Conservation (phyloP, 2,113 vertebrate genomes). For the Phasianus colchicus region DNA sequence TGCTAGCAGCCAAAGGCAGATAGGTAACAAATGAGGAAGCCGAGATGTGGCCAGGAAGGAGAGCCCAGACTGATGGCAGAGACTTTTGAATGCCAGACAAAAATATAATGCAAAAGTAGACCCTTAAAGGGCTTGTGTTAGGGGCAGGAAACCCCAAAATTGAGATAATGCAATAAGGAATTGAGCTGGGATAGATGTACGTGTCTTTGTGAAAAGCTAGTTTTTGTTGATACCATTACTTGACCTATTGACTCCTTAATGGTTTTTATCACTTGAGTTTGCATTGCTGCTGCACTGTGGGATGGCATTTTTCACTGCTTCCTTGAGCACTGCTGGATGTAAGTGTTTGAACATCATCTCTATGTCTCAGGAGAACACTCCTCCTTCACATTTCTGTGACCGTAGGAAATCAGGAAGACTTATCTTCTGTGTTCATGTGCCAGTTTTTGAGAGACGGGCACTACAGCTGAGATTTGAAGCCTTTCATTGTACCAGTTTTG, state of each 20-base stretch:
- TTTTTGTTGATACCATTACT: neutral
- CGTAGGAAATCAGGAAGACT: neutral
- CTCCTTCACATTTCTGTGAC: neutral
- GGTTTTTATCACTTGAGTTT: neutral
- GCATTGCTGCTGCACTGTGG: neutral
- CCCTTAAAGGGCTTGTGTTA: neutral
- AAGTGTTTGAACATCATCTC: neutral
- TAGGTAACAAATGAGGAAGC: neutral
- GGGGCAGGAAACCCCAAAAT: neutral
- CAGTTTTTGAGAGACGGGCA: neutral
- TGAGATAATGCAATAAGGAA: neutral
- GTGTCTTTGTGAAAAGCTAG: neutral
- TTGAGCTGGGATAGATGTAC: neutral
- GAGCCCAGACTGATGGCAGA: neutral
- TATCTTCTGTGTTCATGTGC: too few relatives aligned
- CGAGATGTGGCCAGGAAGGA: neutral
- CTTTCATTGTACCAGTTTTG: neutral
- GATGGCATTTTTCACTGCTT: neutral
- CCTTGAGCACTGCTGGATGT: neutral
- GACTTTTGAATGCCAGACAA: neutral
- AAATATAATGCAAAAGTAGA: neutral
- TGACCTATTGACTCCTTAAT: neutral
- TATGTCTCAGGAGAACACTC: neutral
- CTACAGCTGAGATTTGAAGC: neutral
- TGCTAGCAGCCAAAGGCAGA: neutral